Evolutionary conservation across 1,140 invertebrate genomes (phyloP).

Genomic region (Lasaia peninsularis): DNA sequence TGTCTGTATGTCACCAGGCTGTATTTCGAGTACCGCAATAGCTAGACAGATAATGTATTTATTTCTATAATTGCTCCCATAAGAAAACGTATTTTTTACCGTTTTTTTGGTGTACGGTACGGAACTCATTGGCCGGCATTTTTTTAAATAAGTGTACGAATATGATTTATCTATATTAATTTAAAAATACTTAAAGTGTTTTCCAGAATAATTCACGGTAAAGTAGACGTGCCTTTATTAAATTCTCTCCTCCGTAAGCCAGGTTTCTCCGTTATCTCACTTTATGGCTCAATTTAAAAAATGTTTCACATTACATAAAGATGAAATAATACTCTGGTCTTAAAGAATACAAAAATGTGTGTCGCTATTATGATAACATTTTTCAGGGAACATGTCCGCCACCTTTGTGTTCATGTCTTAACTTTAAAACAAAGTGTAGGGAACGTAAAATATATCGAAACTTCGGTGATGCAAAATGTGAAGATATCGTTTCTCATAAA

Average conservation of each 20-base stretch:
- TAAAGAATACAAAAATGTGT: slow-evolving; percentile 14
- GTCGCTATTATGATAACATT: slow-evolving; percentile 5
- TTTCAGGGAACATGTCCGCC: background rate
- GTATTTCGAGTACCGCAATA: no score
- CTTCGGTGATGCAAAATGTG: slow-evolving; percentile 3
- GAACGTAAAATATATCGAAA: slow-evolving; percentile 6
- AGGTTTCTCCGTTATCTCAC: slow-evolving; percentile 50
- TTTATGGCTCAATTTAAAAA: slow-evolving; percentile 72
- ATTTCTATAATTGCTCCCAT: no score
- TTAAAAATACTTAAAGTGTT: slow-evolving; percentile 35
- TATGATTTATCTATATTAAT: slow-evolving; percentile 26
- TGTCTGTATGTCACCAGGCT: no score
- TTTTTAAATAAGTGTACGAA: slow-evolving; percentile 1
- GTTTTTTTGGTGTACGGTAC: no score
- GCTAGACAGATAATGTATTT: no score
- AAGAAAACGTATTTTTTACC: no score
- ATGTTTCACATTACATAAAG: slow-evolving; percentile 60
- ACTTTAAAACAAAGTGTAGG: slow-evolving; percentile 5
- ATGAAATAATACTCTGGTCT: slow-evolving; percentile 51
- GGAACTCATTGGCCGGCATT: no score
- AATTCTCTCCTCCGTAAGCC: slow-evolving; percentile 52
- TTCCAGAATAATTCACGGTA: slow-evolving; percentile 52
- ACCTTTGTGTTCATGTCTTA: slow-evolving; percentile 9
- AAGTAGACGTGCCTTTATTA: slow-evolving; percentile 65
- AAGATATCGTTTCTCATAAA: slow-evolving; percentile 12